phyloP scores from a whole-genome alignment of 2,113 vertebrate species.

The Mobula hypostoma region DNA sequence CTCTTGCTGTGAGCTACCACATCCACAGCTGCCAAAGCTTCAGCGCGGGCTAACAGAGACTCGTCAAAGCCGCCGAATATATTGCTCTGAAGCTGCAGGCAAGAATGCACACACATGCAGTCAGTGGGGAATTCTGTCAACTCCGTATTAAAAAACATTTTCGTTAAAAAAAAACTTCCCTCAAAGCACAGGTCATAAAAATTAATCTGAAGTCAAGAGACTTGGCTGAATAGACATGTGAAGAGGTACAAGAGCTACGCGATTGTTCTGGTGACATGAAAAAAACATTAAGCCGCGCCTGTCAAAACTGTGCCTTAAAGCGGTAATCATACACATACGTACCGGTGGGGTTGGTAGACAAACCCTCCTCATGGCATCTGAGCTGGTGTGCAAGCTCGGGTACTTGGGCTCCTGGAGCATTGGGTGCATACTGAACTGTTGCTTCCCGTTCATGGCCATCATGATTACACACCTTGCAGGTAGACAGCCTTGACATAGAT shows the following conservation, averaged over 20 bases:
- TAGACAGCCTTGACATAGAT: slow-evolving; percentile 66
- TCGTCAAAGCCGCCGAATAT: slow-evolving; percentile 97
- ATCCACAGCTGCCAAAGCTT: slow-evolving; percentile 92
- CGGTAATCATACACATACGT: slow-evolving; percentile 60
- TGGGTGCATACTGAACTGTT: slow-evolving; percentile 83
- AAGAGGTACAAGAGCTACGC: slow-evolving; percentile 49
- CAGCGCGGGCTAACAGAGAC: slow-evolving; percentile 90
- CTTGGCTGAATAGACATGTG: slow-evolving; percentile 74
- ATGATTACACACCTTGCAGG: slow-evolving; percentile 63
- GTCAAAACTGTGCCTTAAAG: slow-evolving; percentile 63
- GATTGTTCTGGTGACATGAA: slow-evolving; percentile 65
- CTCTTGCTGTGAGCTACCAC: slow-evolving; percentile 84
- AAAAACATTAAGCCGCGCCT: slow-evolving; percentile 68
- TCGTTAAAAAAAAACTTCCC: slow-evolving; percentile 71
- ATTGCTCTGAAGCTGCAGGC: slow-evolving; percentile 94
- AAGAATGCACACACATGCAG: slow-evolving; percentile 68
- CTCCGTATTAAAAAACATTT: slow-evolving; percentile 83
- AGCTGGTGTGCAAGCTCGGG: slow-evolving; percentile 72
- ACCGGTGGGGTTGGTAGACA: slow-evolving; percentile 91
- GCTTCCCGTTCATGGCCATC: slow-evolving; percentile 92
- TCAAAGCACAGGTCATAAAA: slow-evolving; percentile 93
- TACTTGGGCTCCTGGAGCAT: slow-evolving; percentile 84
- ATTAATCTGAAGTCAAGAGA: slow-evolving; percentile 82
- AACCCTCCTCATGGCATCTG: slow-evolving; percentile 87
- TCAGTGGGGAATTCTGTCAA: slow-evolving; percentile 83